Percentiles rank a stretch among this genome's conserved stretches.
These are phyloP conservation scores for Pseudoatta argentina DNA, from an alignment of 1,140 invertebrate species.

Conservation along the genomic window DNA sequence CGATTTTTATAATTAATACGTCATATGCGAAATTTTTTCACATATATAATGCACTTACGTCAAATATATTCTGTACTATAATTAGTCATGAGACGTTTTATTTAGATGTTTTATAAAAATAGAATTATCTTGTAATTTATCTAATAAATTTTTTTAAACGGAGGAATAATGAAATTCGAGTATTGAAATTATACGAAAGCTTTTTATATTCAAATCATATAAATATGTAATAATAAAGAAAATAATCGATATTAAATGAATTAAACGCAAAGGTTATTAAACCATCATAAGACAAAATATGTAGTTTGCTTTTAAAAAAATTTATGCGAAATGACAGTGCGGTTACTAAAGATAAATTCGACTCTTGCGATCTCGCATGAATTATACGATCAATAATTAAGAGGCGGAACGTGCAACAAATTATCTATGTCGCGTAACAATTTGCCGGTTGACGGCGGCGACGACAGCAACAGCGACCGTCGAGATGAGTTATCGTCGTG, in stretches of 20 bases:
- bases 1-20: background rate
- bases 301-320: background rate
- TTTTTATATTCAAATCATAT: background rate
- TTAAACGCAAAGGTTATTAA: background rate
- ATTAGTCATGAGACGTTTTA: background rate
- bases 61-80: background rate
- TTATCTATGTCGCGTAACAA: conserved; percentile 39
- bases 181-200: background rate
- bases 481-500: conserved; percentile 50
- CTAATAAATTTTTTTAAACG: background rate
- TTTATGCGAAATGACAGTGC: background rate
- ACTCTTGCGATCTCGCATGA: background rate
- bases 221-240: background rate
- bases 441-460: conserved; percentile 29
- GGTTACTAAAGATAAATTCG: background rate
- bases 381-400: conserved; percentile 22
- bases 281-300: background rate
- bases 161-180: background rate
- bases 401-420: conserved; percentile 33
- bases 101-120: background rate
- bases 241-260: background rate
- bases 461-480: conserved; percentile 32
- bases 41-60: background rate
- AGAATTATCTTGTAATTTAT: background rate
- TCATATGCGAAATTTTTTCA: background rate